These are phyloP conservation scores for Stomatorhinus ivindoensis DNA, from an alignment of 2,113 vertebrate genomes.

Conservation along the genomic window DNA sequence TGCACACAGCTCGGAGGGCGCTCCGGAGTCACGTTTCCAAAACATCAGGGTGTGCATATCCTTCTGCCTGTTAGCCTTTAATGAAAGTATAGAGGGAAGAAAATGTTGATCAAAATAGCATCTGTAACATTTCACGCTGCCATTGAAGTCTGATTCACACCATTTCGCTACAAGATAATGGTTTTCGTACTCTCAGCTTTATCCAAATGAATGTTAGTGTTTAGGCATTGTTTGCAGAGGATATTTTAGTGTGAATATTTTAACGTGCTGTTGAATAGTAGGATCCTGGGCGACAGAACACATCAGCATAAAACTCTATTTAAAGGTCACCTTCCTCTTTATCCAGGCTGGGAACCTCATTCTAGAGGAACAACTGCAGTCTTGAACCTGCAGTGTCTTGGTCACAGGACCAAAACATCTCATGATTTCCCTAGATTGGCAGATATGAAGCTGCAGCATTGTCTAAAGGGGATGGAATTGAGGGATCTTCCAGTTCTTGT, in stretches of 20 bases:
- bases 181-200: background rate
- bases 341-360: background rate
- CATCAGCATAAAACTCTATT: background rate
- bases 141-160: background rate
- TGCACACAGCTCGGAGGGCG: slow-evolving; percentile 17
- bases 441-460: background rate
- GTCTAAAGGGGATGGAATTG: background rate
- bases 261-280: background rate
- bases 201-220: background rate
- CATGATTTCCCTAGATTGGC: background rate
- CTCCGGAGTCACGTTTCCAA: background rate
- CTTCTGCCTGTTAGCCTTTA: background rate
- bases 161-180: background rate
- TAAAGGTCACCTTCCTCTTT: background rate
- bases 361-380: background rate
- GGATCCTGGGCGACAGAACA: background rate
- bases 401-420: background rate
- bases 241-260: background rate
- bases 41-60: background rate
- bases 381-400: background rate
- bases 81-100: background rate
- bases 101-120: background rate
- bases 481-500: background rate
- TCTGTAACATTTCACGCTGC: background rate
- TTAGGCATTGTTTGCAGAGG: background rate